Evolutionary conservation across 2,797 vertebrate genomes (phyloP).

Genomic region (Sebastes steindachneri): DNA sequence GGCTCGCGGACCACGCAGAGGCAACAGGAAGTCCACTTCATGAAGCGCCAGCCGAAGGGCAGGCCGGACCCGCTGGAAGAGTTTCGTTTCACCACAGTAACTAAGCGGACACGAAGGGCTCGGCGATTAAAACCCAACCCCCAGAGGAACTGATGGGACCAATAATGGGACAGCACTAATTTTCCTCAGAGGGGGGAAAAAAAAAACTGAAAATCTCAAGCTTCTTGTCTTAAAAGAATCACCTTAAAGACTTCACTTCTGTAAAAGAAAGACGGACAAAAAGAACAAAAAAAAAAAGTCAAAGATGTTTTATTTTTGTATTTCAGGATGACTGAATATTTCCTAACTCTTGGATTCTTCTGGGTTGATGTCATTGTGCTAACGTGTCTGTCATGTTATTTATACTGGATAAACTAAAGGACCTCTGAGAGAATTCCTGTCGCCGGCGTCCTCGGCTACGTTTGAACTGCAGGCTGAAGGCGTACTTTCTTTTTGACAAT

Average conservation of each 20-base stretch:
- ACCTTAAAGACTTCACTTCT: constrained; percentile 66
- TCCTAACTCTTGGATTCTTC: constrained; percentile 80
- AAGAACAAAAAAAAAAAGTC: constrained; percentile 67
- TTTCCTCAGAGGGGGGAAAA: background rate
- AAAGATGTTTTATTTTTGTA: constrained; percentile 90
- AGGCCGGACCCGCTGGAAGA: constrained; percentile 80
- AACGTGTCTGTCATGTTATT: constrained; percentile 84
- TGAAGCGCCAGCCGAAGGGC: constrained; percentile 86
- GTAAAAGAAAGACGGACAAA: constrained; percentile 66
- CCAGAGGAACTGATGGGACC: constrained; percentile 78
- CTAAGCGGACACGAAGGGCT: constrained; percentile 87
- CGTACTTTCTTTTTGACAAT: constrained; percentile 70
- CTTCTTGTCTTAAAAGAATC: constrained; percentile 73
- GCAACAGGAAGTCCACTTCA: constrained; percentile 89
- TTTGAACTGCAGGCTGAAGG: constrained; percentile 76
- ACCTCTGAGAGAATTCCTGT: constrained; percentile 72
- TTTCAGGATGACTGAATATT: constrained; percentile 80
- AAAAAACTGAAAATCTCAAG: constrained; percentile 59
- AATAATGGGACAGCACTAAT: constrained; percentile 56
- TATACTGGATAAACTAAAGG: constrained; percentile 86
- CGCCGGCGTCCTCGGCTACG: constrained; percentile 67
- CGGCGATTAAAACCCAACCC: constrained; percentile 82
- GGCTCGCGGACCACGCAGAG: constrained; percentile 85
- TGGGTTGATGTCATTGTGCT: constrained; percentile 79
- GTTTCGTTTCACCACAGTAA: constrained; percentile 87